These are phyloP conservation scores for Spilosoma lubricipeda DNA, from an alignment of 2,888 invertebrate genomes.

Conservation along the genomic window DNA sequence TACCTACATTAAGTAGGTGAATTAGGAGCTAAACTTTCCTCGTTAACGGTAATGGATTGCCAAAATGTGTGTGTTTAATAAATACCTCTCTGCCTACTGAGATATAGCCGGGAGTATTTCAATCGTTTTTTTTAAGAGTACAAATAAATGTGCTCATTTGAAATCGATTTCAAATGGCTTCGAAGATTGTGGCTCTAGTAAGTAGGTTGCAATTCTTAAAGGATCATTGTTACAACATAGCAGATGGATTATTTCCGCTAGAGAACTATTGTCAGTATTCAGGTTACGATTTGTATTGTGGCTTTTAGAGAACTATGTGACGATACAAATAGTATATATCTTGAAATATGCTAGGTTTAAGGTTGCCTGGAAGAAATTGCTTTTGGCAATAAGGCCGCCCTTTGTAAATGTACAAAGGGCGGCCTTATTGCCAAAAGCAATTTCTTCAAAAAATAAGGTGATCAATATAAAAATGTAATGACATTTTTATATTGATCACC, in stretches of 20 bases:
- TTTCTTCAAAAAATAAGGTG: no score
- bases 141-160: neutral
- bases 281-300: neutral
- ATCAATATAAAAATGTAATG: no score
- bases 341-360: neutral
- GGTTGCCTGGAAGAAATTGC: no score
- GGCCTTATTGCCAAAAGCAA: no score
- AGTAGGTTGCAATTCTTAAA: neutral
- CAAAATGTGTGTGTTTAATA: neutral
- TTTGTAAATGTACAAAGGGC: no score
- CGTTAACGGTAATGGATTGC: neutral
- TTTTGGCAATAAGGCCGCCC: no score
- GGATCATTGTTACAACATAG: neutral
- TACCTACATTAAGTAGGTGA: no score
- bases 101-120: neutral
- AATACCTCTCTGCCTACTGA: neutral
- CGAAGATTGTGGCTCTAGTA: neutral
- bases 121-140: neutral
- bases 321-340: neutral
- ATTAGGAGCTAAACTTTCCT: no score
- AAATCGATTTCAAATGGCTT: neutral
- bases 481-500: no score
- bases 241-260: neutral
- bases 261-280: neutral
- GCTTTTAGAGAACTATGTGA: neutral